These are phyloP conservation scores for Sebastes trivittatus DNA, from an alignment of 2,797 vertebrate genomes.

Conservation along the genomic window DNA sequence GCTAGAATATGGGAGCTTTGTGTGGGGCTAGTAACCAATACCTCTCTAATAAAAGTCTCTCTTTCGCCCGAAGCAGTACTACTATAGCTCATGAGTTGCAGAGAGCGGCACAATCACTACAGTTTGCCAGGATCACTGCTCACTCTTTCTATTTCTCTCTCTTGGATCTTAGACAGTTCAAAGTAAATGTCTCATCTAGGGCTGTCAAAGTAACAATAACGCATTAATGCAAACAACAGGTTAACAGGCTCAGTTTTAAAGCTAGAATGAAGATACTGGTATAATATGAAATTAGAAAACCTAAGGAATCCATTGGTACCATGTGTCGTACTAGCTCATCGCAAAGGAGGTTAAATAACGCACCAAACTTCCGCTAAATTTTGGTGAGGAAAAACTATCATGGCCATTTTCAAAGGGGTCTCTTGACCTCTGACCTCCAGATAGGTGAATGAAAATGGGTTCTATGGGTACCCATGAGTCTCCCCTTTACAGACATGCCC, in stretches of 20 bases:
- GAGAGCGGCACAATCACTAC: background rate
- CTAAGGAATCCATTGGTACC: background rate
- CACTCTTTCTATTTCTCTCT: background rate
- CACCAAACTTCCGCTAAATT: too few species aligned
- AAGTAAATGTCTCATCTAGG: background rate
- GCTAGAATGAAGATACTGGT: background rate
- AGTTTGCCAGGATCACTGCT: background rate
- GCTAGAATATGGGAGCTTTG: background rate
- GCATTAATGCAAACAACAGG: background rate
- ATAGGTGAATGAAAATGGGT: background rate
- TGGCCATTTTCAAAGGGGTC: too few species aligned
- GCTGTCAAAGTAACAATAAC: background rate
- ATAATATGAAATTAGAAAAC: too few species aligned
- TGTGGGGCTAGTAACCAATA: background rate
- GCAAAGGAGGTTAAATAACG: too few species aligned
- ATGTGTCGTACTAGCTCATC: background rate
- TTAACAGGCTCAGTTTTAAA: background rate
- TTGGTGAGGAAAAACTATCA: too few species aligned
- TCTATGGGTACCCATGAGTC: background rate
- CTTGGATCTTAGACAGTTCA: background rate
- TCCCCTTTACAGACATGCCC: too few species aligned
- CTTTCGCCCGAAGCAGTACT: background rate
- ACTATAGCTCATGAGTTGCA: background rate
- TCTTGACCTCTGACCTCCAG: too few species aligned
- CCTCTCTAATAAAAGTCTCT: background rate